phyloP scores from a whole-genome alignment of 2,888 invertebrate species.

The Cordilura impudica region DNA sequence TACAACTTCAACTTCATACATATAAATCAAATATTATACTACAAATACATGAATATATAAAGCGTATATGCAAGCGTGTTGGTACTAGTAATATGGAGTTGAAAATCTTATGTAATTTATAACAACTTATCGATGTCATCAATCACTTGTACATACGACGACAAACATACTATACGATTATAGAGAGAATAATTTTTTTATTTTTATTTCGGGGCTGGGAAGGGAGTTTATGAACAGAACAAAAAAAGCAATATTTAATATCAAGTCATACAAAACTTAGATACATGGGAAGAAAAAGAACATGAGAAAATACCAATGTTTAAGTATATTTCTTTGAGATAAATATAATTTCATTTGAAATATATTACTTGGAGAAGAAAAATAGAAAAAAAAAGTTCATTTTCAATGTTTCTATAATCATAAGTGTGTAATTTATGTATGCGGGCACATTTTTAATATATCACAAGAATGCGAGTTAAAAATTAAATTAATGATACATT shows the following conservation, averaged over 20 bases:
- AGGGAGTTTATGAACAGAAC: no score
- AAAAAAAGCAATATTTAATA: neutral
- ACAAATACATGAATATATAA: neutral
- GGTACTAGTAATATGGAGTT: constrained; percentile 50
- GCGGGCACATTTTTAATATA: no score
- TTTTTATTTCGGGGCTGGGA: neutral
- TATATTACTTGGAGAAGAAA: constrained; percentile 1
- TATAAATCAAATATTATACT: neutral
- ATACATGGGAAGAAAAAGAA: neutral
- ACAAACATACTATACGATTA: constrained; percentile 45
- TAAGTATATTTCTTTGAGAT: constrained; percentile 24
- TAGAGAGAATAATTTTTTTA: constrained; percentile 9
- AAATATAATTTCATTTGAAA: constrained; percentile 29
- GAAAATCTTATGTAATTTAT: constrained; percentile 69
- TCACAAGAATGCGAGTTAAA: no score
- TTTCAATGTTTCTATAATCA: no score
- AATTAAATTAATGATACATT: no score
- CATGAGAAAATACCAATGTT: constrained; percentile 2
- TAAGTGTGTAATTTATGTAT: no score
- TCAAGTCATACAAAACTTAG: neutral
- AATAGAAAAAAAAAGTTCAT: neutral
- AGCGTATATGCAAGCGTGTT: constrained; percentile 20
- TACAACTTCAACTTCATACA: neutral
- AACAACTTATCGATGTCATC: constrained; percentile 75
- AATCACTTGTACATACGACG: constrained; percentile 66